phyloP scores from a whole-genome alignment of 1,140 invertebrate species.

The Drosophila triauraria region DNA sequence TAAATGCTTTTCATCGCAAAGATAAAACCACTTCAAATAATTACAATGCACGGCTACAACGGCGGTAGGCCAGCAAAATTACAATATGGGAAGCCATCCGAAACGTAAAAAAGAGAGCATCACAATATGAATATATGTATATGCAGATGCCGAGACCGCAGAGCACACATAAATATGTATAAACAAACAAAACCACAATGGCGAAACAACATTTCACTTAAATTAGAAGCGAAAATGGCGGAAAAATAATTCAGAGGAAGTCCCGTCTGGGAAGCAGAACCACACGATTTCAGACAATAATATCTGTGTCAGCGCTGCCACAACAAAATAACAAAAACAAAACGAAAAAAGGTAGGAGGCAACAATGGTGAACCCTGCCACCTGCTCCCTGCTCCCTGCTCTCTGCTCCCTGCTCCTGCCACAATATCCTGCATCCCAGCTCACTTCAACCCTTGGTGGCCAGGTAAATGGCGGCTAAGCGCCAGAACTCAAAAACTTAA shows the following conservation, averaged over 20 bases:
- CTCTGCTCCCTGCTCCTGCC: background rate
- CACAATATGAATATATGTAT: constrained; percentile 59
- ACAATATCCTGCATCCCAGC: constrained; percentile 2
- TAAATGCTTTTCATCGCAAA: constrained; percentile 39
- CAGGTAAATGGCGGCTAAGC: constrained; percentile 68
- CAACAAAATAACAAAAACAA: constrained; percentile 45
- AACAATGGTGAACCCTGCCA: constrained; percentile 32
- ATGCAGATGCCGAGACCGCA: constrained; percentile 57
- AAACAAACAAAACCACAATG: constrained; percentile 46
- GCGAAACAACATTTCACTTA: constrained; percentile 66
- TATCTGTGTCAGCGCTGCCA: constrained; percentile 71
- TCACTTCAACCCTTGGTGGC: constrained; percentile 41
- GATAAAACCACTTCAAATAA: constrained; percentile 77
- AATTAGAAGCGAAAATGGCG: constrained; percentile 76
- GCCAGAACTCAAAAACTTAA: constrained; percentile 71
- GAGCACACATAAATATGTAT: constrained; percentile 47
- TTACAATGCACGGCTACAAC: constrained; percentile 60
- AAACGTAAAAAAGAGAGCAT: constrained; percentile 41
- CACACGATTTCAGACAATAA: constrained; percentile 74
- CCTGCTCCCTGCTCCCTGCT: background rate
- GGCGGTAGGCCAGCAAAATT: constrained; percentile 25
- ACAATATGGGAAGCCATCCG: constrained; percentile 48
- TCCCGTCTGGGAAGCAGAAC: constrained; percentile 51
- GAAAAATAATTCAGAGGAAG: constrained; percentile 70
- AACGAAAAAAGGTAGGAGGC: constrained; percentile 26